These are phyloP conservation scores for Simalia tracyae DNA, from an alignment of 2,797 vertebrate genomes.

Conservation along the genomic window DNA sequence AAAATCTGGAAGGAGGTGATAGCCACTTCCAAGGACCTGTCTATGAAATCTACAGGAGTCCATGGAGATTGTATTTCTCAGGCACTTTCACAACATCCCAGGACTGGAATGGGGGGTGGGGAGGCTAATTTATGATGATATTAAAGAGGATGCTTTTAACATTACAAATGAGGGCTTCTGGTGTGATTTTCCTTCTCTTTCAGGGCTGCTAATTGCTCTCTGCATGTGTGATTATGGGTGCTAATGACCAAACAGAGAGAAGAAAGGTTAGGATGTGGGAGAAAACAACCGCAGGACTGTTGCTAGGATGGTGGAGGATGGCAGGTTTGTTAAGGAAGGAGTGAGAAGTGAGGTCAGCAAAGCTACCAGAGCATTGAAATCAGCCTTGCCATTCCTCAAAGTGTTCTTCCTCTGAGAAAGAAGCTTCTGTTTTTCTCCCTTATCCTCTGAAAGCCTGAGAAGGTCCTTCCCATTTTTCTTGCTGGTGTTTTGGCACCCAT, in stretches of 20 bases:
- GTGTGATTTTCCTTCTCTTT: slow-evolving; percentile 75
- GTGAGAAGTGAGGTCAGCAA: neutral
- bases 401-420: neutral
- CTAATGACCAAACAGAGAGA: slow-evolving; percentile 47
- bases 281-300: slow-evolving; percentile 45
- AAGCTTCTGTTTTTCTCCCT: neutral
- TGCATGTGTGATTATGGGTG: slow-evolving; percentile 76
- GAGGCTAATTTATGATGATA: neutral
- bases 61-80: slow-evolving; percentile 5
- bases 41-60: neutral
- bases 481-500: neutral
- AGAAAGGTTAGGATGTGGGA: slow-evolving; percentile 73
- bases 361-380: neutral
- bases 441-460: neutral
- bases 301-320: neutral
- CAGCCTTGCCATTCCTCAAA: neutral
- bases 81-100: slow-evolving; percentile 66
- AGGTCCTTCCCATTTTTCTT: neutral
- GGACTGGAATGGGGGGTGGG: slow-evolving; percentile 31
- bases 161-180: slow-evolving; percentile 68
- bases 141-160: slow-evolving; percentile 49
- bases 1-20: too few species aligned
- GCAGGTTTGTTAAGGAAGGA: slow-evolving; percentile 25
- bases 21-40: too few species aligned
- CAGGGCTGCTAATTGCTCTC: slow-evolving; percentile 86